A percentile compares a stretch with the other conserved stretches of the same genome.
Conservation (phyloP, 2,888 invertebrate species). For the Antheraea yamamai region DNA sequence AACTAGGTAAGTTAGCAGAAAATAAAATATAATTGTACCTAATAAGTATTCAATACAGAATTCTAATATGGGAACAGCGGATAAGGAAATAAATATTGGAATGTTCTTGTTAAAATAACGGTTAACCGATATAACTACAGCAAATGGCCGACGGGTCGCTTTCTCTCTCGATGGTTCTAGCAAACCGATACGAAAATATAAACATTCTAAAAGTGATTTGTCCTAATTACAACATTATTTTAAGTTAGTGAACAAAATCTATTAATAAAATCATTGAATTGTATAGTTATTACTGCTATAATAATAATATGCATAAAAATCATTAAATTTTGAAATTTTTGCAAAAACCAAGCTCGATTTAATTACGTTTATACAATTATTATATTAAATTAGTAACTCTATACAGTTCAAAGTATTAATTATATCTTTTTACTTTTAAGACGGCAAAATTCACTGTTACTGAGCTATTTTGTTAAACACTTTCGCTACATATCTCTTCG, state of each 20-base stretch:
- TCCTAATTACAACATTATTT: neutral
- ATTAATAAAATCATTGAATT: neutral
- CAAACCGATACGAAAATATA: neutral
- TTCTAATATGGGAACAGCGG: constrained; percentile 28
- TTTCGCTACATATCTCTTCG: neutral
- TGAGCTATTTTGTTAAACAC: neutral
- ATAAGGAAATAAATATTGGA: constrained; percentile 27
- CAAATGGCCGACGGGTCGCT: constrained; percentile 75
- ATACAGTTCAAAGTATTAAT: neutral
- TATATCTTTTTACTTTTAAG: neutral
- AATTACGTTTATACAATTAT: no score
- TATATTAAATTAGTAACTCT: no score
- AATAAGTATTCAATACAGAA: constrained; percentile 27
- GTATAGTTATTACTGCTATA: neutral
- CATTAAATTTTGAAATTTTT: neutral
- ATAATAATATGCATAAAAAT: neutral
- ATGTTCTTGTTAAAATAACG: constrained; percentile 41
- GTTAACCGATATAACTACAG: constrained; percentile 38
- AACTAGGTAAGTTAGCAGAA: constrained; percentile 56
- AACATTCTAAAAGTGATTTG: neutral
- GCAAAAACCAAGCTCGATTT: no score
- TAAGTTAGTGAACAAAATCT: neutral
- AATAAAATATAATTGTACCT: constrained; percentile 31
- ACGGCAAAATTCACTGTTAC: neutral
- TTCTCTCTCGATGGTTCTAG: constrained; percentile 56